Conservation (phyloP, 2,888 invertebrate genomes). For the Conops quadrifasciatus region DNA sequence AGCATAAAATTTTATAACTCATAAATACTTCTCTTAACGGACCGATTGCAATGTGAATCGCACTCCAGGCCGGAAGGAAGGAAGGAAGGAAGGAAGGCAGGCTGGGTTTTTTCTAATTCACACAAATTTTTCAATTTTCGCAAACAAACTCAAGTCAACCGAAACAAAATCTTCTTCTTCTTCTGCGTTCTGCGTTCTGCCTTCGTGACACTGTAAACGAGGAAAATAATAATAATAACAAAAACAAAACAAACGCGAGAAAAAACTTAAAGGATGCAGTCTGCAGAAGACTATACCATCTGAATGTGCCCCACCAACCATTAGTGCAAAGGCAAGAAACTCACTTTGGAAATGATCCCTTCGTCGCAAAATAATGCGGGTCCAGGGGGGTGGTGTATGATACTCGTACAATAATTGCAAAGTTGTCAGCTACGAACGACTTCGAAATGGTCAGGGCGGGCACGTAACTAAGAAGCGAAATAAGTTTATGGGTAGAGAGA, state of each 20-base stretch:
- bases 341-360: too few species aligned
- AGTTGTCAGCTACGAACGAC: slow-evolving; percentile 40
- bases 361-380: neutral
- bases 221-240: slow-evolving; percentile 17
- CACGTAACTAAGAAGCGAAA: neutral
- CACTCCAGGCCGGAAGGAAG: too few species aligned
- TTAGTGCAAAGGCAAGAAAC: too few species aligned
- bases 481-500: neutral
- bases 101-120: neutral
- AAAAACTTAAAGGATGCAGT: neutral
- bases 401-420: slow-evolving; percentile 46
- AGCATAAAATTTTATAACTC: slow-evolving; percentile 40
- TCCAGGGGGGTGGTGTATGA: too few species aligned
- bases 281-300: neutral
- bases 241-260: neutral
- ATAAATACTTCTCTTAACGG: slow-evolving; percentile 35
- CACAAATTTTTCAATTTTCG: slow-evolving; percentile 22
- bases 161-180: slow-evolving; percentile 12
- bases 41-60: neutral
- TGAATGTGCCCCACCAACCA: neutral
- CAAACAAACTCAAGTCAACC: slow-evolving; percentile 26
- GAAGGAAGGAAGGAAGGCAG: neutral
- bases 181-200: too few species aligned
- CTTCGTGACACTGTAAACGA: slow-evolving; percentile 25
- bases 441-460: neutral